Base-by-base conservation (phyloP, 2,888 invertebrate genomes). In the Caenorhabditis auriculariae region DNA sequence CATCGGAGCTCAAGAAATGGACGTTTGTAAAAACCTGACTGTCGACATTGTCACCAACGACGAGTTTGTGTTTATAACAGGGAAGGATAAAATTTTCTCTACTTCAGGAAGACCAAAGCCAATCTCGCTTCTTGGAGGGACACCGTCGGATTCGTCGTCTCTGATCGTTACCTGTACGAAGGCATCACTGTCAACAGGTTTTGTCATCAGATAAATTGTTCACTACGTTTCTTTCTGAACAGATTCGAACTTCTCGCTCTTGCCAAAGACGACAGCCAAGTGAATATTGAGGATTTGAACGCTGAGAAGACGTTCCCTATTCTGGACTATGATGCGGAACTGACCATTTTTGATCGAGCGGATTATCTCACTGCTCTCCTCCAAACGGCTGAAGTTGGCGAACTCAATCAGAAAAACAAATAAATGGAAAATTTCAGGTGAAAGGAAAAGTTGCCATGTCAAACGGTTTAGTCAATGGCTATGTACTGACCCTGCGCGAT, bases 31-130 rank as follows among this genome's bases (percentile, higher is more conserved):
- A 38, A 76, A 76, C 60, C 59, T 75, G 41, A 74, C 77, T 27
- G 70, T 77, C 32, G 77, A 77, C 24, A 54, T 77, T 28, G 74
- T n/a, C n/a, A n/a, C n/a, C n/a, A n/a, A n/a, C n/a, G n/a, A 72
- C 37, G 51, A 56, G 69, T 68, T 6, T 41, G 53, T 29, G 9
- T 26, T n/a, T 43, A n/a, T 26, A 6, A 15, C 7, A 15, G 4
- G 23, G 26, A 2, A n/a, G 12, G 39, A 5, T 26, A 9, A 19
- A n/a, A 28, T 23, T 6, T 39, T 15, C 21, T 15, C 28, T n/a
- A n/a, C n/a, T 60, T 49, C 24, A 60, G 60, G 24, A n/a, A 48
- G 43, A n/a, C n/a, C n/a, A n/a, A n/a, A n/a, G 44, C 53, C 9
- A 65, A 61, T 51, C 26, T 58, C 19, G 60, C 53, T 24, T 58